Conservation (phyloP, 2,113 vertebrate genomes). For the Apistogramma diplotaenia region DNA sequence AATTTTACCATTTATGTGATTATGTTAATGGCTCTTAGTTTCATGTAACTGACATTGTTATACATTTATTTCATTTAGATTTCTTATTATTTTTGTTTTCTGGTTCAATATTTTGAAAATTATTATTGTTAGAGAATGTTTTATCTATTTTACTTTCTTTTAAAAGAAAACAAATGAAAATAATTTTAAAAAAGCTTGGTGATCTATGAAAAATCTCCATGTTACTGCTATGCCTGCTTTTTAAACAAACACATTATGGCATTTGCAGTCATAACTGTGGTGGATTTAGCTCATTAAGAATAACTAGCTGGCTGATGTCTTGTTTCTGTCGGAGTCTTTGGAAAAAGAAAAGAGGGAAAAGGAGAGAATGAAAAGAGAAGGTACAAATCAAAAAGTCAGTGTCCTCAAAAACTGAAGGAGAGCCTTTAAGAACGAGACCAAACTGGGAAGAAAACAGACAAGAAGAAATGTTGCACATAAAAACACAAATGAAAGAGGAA, state of each 20-base stretch:
- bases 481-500: not conserved
- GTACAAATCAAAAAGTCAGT: not conserved
- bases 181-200: too few species aligned
- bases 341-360: not conserved
- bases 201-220: too few species aligned
- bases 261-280: not conserved
- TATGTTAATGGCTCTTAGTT: not conserved
- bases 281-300: not conserved
- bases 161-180: not conserved
- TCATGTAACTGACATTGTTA: not conserved
- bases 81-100: not conserved
- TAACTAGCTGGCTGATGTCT: not conserved
- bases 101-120: not conserved
- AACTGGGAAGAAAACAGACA: not conserved
- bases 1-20: not conserved
- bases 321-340: not conserved
- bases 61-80: not conserved
- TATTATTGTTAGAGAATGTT: not conserved
- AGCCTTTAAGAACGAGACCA: not conserved
- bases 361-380: not conserved
- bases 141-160: not conserved
- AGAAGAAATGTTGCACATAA: not conserved
- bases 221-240: not conserved
- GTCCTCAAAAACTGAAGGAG: not conserved
- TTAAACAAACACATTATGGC: not conserved